Base-by-base conservation (phyloP, 1,140 invertebrate genomes). In the Camponotus pennsylvanicus region DNA sequence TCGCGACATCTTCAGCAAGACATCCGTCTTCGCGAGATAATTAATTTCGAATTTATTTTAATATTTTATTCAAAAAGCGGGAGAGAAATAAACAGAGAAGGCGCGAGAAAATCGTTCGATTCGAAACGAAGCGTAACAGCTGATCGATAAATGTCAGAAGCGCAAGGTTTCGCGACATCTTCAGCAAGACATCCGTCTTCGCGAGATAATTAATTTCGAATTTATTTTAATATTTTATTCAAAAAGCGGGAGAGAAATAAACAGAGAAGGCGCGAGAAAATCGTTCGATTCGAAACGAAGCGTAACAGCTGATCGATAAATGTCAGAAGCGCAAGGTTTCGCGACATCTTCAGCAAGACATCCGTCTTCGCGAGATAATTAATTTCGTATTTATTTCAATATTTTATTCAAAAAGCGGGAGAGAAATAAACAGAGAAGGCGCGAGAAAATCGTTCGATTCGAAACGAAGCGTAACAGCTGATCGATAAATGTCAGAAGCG, bases 81-180 rank as follows among this genome's bases (percentile, higher is more conserved):
- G 45, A 49, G 45, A 49, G 11, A 13, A 27, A 1, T 49, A 27
- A 18, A 79, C 7, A 18, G 34, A 69, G 37, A 37, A 69, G 9
- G 11, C 21, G 21, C 52, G 67, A 49, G 18, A 57, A 57, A 57
- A 57, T n/a, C 18, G 18, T 61, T 7, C 7, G 9, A 59, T 21
- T 7, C n/a, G 9, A 13, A 57, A 21, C 55, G n/a, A 27, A 61
- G 11, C 32, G 3, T 61, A 7, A 4, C 32, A 21, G 27, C n/a
- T 11, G 76, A 4, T 34, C 49, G 76, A 4, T 34, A 67, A 79
- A 79, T 79, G 77, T 55, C 13, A 27, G 49, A 27, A 32, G 64
- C n/a, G 8, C 8, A 45, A 52, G 34, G 5, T 21, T 42, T 13
- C 49, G 37, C 42, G 45, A 27, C 27, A 11, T 8, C 42, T 32